Base-by-base conservation (phyloP, 1,140 invertebrate genomes). In the Ceratosolen fusciceps region DNA sequence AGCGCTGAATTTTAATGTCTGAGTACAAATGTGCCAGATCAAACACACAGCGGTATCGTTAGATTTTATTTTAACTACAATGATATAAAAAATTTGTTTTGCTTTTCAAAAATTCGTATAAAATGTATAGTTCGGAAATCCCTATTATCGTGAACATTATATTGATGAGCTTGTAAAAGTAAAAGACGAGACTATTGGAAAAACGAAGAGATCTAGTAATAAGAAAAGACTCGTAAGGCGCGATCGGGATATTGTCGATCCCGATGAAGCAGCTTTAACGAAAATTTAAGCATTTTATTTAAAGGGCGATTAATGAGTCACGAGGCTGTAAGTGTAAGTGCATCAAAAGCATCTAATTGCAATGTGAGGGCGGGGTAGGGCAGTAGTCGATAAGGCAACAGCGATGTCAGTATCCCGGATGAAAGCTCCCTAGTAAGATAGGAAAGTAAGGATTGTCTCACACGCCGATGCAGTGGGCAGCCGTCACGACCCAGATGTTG, bases 401-500 rank as follows among this genome's bases (percentile, higher is more conserved):
- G 5, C 39, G 12, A 43, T 43, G 39, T 12, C 39, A 43, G 12
- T 43, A 43, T 43, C 39, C 39, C 39, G 12, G 39, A 12, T 12
- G 12, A 43, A 43, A 12, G 5, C 5, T 12, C 39, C 5, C 39
- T 7, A 43, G 39, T 43, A 43, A 43, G 39, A 43, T 43, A 37
- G 14, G 24, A 67, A n/a, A 58, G n/a, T 29, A 58, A 62, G 9
- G 1, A n/a, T 65, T 65, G 26, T 65, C 60, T 65, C 60, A 65
- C 60, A n/a, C 14, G 60, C 60, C 31, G 16, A 72, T 56, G 49
- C 70, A 72, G 49, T 72, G 70, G 8, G 70, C 49, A 24, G 70
- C 70, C 7, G 70, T 37, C 19, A 72, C 14, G 31, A 72, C 12
- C 70, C 70, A 72, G 0, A 34, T 10, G 14, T 72, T 19, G 19